A percentile compares a stretch with the other conserved stretches of the same genome.
Evolutionary conservation across 2,888 invertebrate genomes (phyloP).

Genomic region (Cantharis nigra): DNA sequence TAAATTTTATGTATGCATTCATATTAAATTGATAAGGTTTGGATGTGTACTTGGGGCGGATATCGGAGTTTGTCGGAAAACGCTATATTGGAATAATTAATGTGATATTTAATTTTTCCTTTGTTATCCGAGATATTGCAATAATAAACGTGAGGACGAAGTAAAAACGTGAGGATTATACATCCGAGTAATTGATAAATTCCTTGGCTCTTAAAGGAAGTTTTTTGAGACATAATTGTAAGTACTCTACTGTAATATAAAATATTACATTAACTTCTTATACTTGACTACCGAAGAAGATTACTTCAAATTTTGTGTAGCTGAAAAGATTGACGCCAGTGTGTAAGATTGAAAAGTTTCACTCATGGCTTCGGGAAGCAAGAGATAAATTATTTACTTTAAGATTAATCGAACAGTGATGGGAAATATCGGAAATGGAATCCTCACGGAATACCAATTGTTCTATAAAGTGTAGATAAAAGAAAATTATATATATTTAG

Average conservation of each 20-base stretch:
- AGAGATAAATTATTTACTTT: conserved; percentile 17
- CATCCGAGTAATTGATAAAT: conserved; percentile 11
- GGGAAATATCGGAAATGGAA: conserved; percentile 5
- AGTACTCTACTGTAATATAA: conserved; percentile 5
- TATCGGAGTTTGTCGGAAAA: background rate
- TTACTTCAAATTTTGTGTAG: conserved; percentile 6
- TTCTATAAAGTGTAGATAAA: background rate
- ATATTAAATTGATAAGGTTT: background rate
- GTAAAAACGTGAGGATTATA: conserved; percentile 16
- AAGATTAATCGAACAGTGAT: conserved; percentile 9
- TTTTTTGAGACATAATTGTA: background rate
- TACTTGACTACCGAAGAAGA: background rate
- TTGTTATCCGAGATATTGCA: conserved; percentile 1
- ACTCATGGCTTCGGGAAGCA: background rate
- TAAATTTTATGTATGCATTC: background rate
- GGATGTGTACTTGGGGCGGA: background rate
- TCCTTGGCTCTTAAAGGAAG: conserved; percentile 1
- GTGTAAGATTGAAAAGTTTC: conserved; percentile 9
- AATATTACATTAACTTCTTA: conserved; percentile 1
- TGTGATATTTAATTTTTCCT: background rate
- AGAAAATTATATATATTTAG: background rate
- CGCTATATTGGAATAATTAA: background rate
- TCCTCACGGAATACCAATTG: conserved; percentile 9
- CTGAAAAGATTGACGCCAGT: conserved; percentile 1
- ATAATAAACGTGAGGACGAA: conserved; percentile 15